phyloP scores from a whole-genome alignment of 2,113 vertebrate species.

The Leptobrachium leishanense region DNA sequence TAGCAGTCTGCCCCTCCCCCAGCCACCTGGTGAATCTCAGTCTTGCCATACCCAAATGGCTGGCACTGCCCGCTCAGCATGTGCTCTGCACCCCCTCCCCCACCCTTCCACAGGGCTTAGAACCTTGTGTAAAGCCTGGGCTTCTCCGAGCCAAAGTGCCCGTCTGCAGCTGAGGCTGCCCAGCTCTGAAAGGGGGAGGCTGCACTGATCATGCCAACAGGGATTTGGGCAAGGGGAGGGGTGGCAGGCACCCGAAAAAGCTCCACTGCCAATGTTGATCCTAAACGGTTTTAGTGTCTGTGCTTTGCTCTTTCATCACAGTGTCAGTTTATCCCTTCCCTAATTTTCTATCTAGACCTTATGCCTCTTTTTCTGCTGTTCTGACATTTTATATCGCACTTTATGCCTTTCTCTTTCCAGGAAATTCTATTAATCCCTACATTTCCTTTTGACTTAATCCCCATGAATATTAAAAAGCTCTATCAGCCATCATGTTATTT shows the following conservation, averaged over 20 bases:
- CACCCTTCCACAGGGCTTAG: conserved; percentile 41
- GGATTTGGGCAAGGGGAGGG: conserved; percentile 38
- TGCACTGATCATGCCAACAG: conserved; percentile 30
- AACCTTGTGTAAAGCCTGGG: conserved; percentile 40
- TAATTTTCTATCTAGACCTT: too few species aligned
- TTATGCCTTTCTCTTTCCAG: too few species aligned
- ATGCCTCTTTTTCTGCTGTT: too few species aligned
- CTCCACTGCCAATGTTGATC: conserved; percentile 31
- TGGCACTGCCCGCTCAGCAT: conserved; percentile 49
- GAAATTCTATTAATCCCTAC: background rate
- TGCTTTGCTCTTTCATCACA: background rate
- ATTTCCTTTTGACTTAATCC: background rate
- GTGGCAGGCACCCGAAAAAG: conserved; percentile 36
- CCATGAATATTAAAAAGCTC: background rate
- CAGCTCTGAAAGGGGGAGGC: conserved; percentile 13
- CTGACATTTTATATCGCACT: too few species aligned
- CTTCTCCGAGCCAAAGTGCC: conserved; percentile 42
- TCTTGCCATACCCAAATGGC: conserved; percentile 47
- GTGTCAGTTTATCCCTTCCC: background rate
- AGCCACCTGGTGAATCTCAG: conserved; percentile 47
- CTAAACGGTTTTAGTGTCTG: conserved; percentile 33
- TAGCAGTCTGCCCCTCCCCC: conserved; percentile 36
- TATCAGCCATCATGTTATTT: too few species aligned
- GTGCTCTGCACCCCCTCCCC: conserved; percentile 27
- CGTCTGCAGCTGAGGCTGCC: conserved; percentile 47